phyloP scores from a whole-genome alignment of 2,797 vertebrate species.

The Sarcophilus harrisii region DNA sequence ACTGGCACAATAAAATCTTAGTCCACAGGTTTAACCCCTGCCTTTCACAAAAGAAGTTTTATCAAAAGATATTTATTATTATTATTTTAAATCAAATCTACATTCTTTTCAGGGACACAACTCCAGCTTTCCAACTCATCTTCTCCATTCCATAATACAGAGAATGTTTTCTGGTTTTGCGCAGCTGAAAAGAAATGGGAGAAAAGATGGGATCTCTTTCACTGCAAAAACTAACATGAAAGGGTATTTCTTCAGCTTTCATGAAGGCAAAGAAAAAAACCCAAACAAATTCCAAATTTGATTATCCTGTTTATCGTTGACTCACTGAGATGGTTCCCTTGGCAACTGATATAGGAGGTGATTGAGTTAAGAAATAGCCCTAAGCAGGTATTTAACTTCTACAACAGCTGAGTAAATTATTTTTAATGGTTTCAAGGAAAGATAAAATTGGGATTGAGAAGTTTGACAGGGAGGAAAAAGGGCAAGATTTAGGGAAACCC shows the following conservation, averaged over 20 bases:
- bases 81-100: constrained; percentile 10
- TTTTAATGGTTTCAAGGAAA: not conserved
- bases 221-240: constrained; percentile 67
- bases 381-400: constrained; percentile 40
- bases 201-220: constrained; percentile 21
- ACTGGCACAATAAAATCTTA: constrained; percentile 5
- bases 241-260: constrained; percentile 66
- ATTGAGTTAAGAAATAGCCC: constrained; percentile 66
- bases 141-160: constrained; percentile 26
- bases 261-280: constrained; percentile 66
- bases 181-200: constrained; percentile 12
- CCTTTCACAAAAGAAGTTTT: not conserved
- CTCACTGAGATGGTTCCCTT: constrained; percentile 80
- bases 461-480: not conserved
- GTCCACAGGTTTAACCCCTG: not conserved
- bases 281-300: constrained; percentile 66
- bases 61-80: constrained; percentile 45
- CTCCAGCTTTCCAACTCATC: not conserved
- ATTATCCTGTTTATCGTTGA: constrained; percentile 75
- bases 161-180: constrained; percentile 56
- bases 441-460: not conserved
- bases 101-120: not conserved
- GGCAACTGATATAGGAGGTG: constrained; percentile 72
- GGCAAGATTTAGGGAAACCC: not conserved
- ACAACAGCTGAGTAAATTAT: constrained; percentile 52